Evolutionary conservation across 2,113 vertebrate species (phyloP).

Genomic region (Protomyctophum bolini): DNA sequence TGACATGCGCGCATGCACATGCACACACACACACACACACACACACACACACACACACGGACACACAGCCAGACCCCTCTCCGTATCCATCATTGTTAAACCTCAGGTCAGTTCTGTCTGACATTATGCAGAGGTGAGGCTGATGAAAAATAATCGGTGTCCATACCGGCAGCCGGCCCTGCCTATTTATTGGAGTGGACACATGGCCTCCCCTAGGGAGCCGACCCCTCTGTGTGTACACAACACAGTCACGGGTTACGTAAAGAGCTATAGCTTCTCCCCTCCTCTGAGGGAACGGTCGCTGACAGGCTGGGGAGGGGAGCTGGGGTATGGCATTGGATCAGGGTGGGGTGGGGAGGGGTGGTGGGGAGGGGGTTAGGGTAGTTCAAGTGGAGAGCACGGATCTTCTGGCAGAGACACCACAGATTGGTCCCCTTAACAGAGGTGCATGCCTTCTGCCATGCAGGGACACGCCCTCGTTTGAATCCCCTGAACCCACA

Average conservation of each 20-base stretch:
- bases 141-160: conserved; percentile 52
- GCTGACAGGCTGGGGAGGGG: conserved; percentile 48
- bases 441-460: no score
- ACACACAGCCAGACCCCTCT: not conserved
- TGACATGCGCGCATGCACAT: not conserved
- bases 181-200: conserved; percentile 50
- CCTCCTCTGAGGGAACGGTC: conserved; percentile 35
- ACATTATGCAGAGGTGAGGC: conserved; percentile 25
- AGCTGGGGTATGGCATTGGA: not conserved
- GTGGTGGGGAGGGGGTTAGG: not conserved
- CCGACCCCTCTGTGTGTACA: conserved; percentile 49
- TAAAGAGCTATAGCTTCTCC: conserved; percentile 50
- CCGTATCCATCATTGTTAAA: conserved; percentile 9
- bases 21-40: not conserved
- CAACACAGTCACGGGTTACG: conserved; percentile 59
- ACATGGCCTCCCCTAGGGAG: conserved; percentile 46
- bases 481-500: no score
- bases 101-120: conserved; percentile 16
- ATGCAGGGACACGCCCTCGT: no score
- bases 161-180: conserved; percentile 15
- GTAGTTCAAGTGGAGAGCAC: not conserved
- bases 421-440: no score
- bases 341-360: conserved; percentile 11
- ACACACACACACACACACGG: not conserved
- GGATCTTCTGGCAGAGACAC: no score